Base-by-base conservation (phyloP, 2,113 vertebrate species). In the Syngnathus scovelli region DNA sequence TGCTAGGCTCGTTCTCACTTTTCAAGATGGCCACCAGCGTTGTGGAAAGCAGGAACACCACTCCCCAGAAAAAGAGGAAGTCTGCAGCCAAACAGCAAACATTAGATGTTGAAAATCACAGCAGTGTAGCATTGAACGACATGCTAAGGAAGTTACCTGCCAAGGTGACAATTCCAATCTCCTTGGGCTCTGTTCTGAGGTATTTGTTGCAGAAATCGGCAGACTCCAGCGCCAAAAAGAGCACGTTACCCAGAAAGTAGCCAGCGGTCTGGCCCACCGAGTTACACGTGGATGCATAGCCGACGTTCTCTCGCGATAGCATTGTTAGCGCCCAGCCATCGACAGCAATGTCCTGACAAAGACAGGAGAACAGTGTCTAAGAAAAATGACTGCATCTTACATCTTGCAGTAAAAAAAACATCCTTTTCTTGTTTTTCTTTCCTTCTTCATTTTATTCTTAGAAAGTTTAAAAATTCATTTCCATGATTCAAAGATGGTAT, bases 251-350 rank as follows among this genome's bases (percentile, higher is more conserved):
- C 78, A 99, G 83, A 86, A 99, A 99, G 83, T 98, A 99, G 2
- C 97, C 97, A 0, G 97, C 95, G 0, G 97, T 99, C 79, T 99
- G 97, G 15, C 97, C 97, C 76, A 99, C 96, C 0, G 96, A 98
- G 89, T 99, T 99, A 86, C 97, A 99, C 1, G 97, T 99, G 18
- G 97, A 99, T 0, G 97, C 97, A 5, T 98, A 98, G 37, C 97
- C 97, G 75, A 99, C 97, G 21, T 99, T 99, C 81, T 98, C 92
- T 64, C 93, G 87, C 41, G 96, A 98, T 55, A 99, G 76, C 97
- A 99, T 99, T 7, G 97, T 99, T 8, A 99, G 88, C 9, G 97
- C 97, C 97, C 97, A 99, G 69, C 97, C 97, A 5, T 99, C 97
- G 74, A 99, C 97, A 0, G 96, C 97, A 15, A 99, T 93, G 86